Percentiles rank a stretch among this genome's conserved stretches.
These are phyloP conservation scores for Hipparchia sbordonii DNA, from an alignment of 2,888 invertebrate species.

Conservation along the genomic window DNA sequence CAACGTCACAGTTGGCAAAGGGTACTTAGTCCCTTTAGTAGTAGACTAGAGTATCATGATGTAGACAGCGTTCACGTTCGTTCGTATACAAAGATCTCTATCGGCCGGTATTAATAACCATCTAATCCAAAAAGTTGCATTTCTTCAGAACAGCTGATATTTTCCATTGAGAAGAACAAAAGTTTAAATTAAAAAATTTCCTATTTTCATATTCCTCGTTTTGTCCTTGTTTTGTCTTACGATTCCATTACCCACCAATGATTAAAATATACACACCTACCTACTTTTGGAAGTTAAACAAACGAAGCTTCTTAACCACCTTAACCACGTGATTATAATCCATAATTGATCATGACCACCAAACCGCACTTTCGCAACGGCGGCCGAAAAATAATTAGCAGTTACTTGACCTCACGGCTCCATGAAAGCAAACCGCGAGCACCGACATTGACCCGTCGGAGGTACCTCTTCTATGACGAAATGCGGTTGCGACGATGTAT, in stretches of 20 bases:
- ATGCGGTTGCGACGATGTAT: slow-evolving; percentile 28
- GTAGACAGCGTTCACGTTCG: too few species aligned
- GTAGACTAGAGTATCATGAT: too few species aligned
- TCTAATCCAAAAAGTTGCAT: too few species aligned
- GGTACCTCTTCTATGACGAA: slow-evolving; percentile 40
- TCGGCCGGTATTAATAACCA: too few species aligned
- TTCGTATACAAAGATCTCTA: too few species aligned
- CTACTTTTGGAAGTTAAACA: too few species aligned
- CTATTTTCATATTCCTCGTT: too few species aligned
- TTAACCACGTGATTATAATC: slow-evolving; percentile 27
- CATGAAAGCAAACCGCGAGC: slow-evolving; percentile 60
- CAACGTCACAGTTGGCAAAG: neutral
- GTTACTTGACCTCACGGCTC: slow-evolving; percentile 66
- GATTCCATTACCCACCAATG: neutral
- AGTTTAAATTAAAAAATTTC: too few species aligned
- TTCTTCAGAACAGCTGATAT: too few species aligned
- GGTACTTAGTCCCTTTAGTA: too few species aligned
- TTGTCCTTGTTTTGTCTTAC: neutral
- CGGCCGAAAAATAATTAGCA: slow-evolving; percentile 76
- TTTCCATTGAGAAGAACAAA: too few species aligned
- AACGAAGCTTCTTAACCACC: neutral
- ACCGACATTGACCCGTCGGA: slow-evolving; percentile 69
- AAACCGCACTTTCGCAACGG: slow-evolving; percentile 58
- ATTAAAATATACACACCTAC: too few species aligned
- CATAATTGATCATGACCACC: slow-evolving; percentile 57